phyloP scores from a whole-genome alignment of 2,113 vertebrate genomes.

The Bujurquina vittata region DNA sequence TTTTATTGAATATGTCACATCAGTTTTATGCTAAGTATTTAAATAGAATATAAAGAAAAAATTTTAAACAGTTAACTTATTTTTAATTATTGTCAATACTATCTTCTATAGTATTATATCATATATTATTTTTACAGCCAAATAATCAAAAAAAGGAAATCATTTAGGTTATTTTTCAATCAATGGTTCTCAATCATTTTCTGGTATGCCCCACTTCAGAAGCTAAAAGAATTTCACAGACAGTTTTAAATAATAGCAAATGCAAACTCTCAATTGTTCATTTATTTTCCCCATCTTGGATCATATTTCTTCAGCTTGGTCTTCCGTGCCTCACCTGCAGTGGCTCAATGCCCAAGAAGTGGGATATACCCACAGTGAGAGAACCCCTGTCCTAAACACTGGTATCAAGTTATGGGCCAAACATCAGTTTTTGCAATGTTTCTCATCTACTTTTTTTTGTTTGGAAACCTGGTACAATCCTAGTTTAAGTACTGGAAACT shows the following conservation, averaged over 20 bases:
- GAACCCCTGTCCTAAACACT: not conserved
- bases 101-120: not conserved
- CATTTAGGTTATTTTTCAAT: not conserved
- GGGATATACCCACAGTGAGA: not conserved
- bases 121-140: not conserved
- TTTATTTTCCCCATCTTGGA: too few relatives aligned
- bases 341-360: not conserved
- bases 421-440: not conserved
- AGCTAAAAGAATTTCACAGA: too few relatives aligned
- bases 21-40: not conserved
- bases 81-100: not conserved
- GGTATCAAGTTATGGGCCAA: not conserved
- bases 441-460: slow-evolving; percentile 3
- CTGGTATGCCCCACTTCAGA: not conserved
- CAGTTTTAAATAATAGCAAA: too few relatives aligned
- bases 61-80: not conserved
- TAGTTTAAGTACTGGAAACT: not conserved
- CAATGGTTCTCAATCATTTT: not conserved
- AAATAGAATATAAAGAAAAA: not conserved
- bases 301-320: too few relatives aligned
- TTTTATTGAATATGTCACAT: not conserved
- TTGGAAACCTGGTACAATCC: not conserved
- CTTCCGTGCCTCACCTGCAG: too few relatives aligned
- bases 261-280: too few relatives aligned
- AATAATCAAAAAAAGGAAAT: not conserved